Base-by-base conservation (phyloP, 2,797 vertebrate species). In the Hydrolagus colliei region DNA sequence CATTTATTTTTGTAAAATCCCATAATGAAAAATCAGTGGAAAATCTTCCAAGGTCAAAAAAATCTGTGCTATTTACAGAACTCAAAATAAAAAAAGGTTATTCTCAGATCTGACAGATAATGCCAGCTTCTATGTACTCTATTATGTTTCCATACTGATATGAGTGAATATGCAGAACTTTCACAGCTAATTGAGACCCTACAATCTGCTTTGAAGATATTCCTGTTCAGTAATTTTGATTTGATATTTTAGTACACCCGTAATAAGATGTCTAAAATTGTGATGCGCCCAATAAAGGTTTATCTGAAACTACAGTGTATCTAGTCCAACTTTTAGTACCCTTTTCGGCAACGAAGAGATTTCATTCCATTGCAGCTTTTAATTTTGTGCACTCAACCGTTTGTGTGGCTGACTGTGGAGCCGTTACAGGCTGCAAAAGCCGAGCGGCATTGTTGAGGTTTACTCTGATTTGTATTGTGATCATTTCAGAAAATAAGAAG, bases 401-500 rank as follows among this genome's bases (percentile, higher is more conserved):
- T 84, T 71, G 41, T 84, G 12, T 71, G 79, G 41, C 65, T 84
- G 74, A 59, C 41, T 76, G 78, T 18, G 79, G 41, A 71, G 18
- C 65, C 32, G 52, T 84, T 84, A 68, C 65, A 84, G 62, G 32
- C 65, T 84, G 65, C 79, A 52, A 80, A 20, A 35, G 41, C 75
- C 11, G 13, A 3, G 61, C 41, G 2, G 65, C 65, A 68, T 71
- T 71, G 79, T 92, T 91, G 93, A 96, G 95, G 96, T 98, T 97
- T 96, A 95, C 93, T 95, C 93, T 95, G 95, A 95, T 97, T 97
- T 96, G 96, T 96, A 94, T 95, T 96, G 95, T 94, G 94, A 94
- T 96, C 96, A 96, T 97, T 95, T 96, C 94, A 93, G 95, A 96
- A 97, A 97, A 97, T 96, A 97, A 96, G 96, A 96, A 97, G 96